phyloP scores from a whole-genome alignment of 2,797 vertebrate genomes.

The Molossus molossus region DNA sequence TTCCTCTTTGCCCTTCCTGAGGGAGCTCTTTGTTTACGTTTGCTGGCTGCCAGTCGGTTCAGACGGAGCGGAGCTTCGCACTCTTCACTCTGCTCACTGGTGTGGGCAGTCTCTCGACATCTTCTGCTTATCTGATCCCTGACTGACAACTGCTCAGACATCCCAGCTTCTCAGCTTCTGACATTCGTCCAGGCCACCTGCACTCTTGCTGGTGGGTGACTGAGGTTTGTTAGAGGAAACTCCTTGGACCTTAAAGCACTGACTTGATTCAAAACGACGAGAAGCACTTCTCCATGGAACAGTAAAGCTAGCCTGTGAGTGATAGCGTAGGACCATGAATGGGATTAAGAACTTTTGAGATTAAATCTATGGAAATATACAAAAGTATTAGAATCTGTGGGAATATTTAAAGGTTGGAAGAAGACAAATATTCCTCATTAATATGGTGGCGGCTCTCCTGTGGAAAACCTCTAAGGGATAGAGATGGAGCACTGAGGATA shows the following conservation, averaged over 20 bases:
- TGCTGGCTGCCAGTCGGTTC: background rate
- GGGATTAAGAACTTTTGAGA: background rate
- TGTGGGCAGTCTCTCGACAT: background rate
- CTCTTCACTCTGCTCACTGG: background rate
- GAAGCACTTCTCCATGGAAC: background rate
- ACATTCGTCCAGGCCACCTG: conserved; percentile 10
- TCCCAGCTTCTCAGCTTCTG: conserved; percentile 45
- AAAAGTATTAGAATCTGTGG: background rate
- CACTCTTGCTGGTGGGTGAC: background rate
- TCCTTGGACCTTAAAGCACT: background rate
- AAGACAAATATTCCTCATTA: background rate
- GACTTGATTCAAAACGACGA: background rate
- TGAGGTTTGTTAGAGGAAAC: background rate
- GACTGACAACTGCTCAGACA: background rate
- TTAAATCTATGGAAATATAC: background rate
- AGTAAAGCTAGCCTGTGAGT: background rate
- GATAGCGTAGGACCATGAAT: background rate
- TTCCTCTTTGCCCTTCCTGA: background rate
- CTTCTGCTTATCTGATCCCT: conserved; percentile 68
- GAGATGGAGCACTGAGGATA: background rate
- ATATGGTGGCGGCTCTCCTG: background rate
- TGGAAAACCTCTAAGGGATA: background rate
- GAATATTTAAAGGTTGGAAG: background rate
- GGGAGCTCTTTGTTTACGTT: background rate
- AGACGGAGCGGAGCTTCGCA: background rate